Evolutionary conservation across 1,140 invertebrate species (phyloP).

Genomic region (Pseudomyrmex flavicornis): DNA sequence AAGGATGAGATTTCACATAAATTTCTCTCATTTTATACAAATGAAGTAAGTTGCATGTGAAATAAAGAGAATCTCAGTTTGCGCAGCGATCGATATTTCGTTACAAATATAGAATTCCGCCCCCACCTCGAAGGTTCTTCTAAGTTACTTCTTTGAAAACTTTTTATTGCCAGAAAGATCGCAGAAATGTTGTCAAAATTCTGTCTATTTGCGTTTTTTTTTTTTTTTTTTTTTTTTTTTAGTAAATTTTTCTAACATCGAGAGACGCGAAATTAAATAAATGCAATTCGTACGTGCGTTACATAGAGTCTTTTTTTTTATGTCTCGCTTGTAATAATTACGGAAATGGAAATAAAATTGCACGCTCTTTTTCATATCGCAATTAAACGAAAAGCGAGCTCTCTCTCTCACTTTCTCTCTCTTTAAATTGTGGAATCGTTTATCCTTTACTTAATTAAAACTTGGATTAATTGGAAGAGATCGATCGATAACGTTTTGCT

Average conservation of each 20-base stretch:
- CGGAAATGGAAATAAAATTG: slow-evolving; percentile 47
- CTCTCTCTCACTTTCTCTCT: neutral
- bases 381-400: slow-evolving; percentile 24
- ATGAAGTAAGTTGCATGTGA: neutral
- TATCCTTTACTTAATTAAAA: slow-evolving; percentile 38
- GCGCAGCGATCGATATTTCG: neutral
- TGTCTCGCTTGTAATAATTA: neutral
- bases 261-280: slow-evolving; percentile 1
- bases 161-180: too few species aligned
- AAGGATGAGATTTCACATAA: neutral
- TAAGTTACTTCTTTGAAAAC: too few species aligned
- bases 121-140: too few species aligned
- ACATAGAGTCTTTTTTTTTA: slow-evolving; percentile 12
- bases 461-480: slow-evolving; percentile 9
- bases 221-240: too few species aligned
- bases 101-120: slow-evolving; percentile 1
- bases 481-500: neutral
- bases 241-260: slow-evolving; percentile 4
- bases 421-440: neutral
- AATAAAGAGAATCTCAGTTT: neutral
- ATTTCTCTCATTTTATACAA: neutral
- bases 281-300: slow-evolving; percentile 14
- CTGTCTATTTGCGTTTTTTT: too few species aligned
- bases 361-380: neutral
- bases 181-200: too few species aligned